These are phyloP conservation scores for Rafetus swinhoei DNA, from an alignment of 2,113 vertebrate genomes.

Conservation along the genomic window DNA sequence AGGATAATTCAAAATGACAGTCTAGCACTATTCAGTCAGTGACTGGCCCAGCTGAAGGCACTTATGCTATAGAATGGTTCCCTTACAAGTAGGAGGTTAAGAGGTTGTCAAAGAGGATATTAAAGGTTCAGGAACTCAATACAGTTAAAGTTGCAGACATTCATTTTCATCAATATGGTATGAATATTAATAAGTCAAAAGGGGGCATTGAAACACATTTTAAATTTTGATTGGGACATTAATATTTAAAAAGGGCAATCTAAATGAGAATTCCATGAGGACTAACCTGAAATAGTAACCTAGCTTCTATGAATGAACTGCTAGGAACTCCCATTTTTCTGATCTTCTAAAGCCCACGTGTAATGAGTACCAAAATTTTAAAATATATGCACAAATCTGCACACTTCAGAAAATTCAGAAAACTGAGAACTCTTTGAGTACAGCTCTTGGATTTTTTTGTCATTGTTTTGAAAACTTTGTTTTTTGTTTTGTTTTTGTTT, in stretches of 20 bases:
- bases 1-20: constrained; percentile 42
- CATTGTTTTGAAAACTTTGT: neutral
- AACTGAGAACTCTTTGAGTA: neutral
- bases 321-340: too few relatives aligned
- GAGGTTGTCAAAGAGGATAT: neutral
- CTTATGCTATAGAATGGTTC: constrained; percentile 10
- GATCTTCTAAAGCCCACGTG: neutral
- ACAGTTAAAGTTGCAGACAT: constrained; percentile 42
- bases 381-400: neutral
- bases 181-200: constrained; percentile 29
- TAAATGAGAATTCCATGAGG: constrained; percentile 3
- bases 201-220: constrained; percentile 37
- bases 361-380: neutral
- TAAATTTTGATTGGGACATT: constrained; percentile 51
- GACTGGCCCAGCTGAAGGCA: constrained; percentile 8
- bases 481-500: neutral
- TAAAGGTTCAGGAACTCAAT: neutral
- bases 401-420: neutral
- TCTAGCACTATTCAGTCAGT: neutral
- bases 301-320: neutral
- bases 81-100: neutral
- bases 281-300: constrained; percentile 23
- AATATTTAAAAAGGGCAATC: constrained; percentile 56
- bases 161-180: constrained; percentile 36
- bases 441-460: neutral